Percentiles rank a stretch among this genome's conserved stretches.
Conservation (phyloP, 1,140 invertebrate genomes). For the Goniozus legneri region DNA sequence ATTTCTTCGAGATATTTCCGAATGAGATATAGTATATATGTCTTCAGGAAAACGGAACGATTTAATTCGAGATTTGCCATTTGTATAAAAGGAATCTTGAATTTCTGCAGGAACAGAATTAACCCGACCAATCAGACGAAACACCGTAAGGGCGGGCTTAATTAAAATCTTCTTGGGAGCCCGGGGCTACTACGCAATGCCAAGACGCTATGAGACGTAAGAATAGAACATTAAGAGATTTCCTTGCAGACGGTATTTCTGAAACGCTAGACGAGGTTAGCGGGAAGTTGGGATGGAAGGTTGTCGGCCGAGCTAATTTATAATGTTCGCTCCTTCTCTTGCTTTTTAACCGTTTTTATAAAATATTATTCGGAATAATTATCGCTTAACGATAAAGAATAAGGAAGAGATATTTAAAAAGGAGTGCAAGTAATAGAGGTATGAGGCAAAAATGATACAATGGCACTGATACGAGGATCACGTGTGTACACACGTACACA, state of each 20-base stretch:
- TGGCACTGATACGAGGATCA: neutral
- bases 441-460: no score
- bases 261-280: slow-evolving; percentile 16
- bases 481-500: slow-evolving; percentile 4
- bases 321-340: neutral
- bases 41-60: no score
- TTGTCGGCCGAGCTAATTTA: no score
- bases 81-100: slow-evolving; percentile 42
- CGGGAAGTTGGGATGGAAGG: no score
- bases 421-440: no score
- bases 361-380: neutral
- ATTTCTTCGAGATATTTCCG: no score
- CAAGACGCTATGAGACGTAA: slow-evolving; percentile 33
- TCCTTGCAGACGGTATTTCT: slow-evolving; percentile 25
- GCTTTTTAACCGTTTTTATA: neutral
- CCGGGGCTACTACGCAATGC: slow-evolving; percentile 21
- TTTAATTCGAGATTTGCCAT: no score
- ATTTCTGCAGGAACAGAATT: slow-evolving; percentile 44
- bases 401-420: no score
- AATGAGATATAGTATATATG: no score
- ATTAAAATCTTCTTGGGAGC: slow-evolving; percentile 52
- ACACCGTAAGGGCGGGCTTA: slow-evolving; percentile 54
- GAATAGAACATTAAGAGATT: slow-evolving; percentile 38
- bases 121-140: slow-evolving; percentile 51
- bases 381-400: no score